Evolutionary conservation across 1,140 invertebrate genomes (phyloP).

Genomic region (Drosophila rhopaloa): DNA sequence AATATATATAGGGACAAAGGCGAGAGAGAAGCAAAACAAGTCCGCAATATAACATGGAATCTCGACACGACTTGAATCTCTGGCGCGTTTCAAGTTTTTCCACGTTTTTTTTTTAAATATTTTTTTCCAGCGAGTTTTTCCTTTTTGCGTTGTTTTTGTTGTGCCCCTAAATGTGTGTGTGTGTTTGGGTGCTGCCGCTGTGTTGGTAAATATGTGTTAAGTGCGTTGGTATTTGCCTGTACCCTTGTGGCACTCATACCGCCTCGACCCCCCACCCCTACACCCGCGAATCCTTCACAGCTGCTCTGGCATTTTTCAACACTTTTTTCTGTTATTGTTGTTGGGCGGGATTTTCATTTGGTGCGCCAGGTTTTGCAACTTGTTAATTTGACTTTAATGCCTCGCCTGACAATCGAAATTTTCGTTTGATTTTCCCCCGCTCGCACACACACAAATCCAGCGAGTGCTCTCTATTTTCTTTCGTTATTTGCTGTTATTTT

Average conservation of each 20-base stretch:
- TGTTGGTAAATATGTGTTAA: constrained; percentile 78
- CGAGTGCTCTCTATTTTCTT: constrained; percentile 42
- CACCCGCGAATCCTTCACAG: constrained; percentile 31
- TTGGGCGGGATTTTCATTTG: constrained; percentile 54
- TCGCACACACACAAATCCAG: constrained; percentile 19
- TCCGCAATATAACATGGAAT: constrained; percentile 48
- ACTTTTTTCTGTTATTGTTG: constrained; percentile 64
- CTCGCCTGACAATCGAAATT: constrained; percentile 46
- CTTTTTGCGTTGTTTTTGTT: constrained; percentile 36
- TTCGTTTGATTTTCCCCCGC: constrained; percentile 56
- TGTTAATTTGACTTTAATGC: constrained; percentile 71
- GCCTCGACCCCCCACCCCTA: neutral
- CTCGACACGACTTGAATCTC: constrained; percentile 67
- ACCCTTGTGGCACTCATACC: constrained; percentile 10
- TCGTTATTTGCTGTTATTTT: constrained; percentile 27
- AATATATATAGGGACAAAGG: constrained; percentile 19
- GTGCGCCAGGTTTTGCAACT: constrained; percentile 48
- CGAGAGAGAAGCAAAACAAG: constrained; percentile 45
- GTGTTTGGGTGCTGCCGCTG: constrained; percentile 25
- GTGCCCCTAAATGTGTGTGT: constrained; percentile 29
- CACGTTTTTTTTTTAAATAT: constrained; percentile 20
- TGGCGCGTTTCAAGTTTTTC: constrained; percentile 63
- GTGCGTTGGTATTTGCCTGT: constrained; percentile 77
- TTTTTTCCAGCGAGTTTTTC: constrained; percentile 40
- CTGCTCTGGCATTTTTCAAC: constrained; percentile 74